Conservation (phyloP, 2,113 vertebrate genomes). For the Athene noctua region DNA sequence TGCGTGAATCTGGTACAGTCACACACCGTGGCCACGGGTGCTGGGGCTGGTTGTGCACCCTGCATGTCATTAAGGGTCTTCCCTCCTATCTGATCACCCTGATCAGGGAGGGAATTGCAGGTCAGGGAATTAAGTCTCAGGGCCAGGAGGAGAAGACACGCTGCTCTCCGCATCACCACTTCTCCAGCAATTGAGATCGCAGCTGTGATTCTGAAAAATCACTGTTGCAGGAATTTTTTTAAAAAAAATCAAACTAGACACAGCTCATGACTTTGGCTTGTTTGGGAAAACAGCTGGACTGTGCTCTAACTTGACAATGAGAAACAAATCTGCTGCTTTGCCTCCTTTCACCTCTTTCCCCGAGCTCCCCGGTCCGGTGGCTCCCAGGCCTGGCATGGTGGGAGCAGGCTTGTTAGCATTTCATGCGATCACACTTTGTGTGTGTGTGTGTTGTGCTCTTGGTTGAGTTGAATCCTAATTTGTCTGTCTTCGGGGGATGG, state of each 20-base stretch:
- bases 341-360: not conserved
- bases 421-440: not conserved
- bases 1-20: rapidly evolving
- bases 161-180: rapidly evolving
- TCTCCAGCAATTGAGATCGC: not conserved
- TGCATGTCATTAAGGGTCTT: rapidly evolving
- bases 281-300: not conserved
- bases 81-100: not conserved
- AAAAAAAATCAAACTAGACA: not conserved
- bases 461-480: constrained; percentile 72
- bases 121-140: not conserved
- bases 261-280: not conserved
- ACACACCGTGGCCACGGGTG: rapidly evolving
- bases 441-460: not conserved
- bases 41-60: not conserved
- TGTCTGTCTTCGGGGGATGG: constrained; percentile 63
- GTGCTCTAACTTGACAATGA: not conserved
- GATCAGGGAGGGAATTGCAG: not conserved
- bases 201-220: not conserved
- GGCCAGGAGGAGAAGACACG: not conserved
- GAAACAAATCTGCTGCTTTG: not conserved
- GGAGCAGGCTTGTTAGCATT: not conserved
- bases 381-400: rapidly evolving
- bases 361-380: rapidly evolving
- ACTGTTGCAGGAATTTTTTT: not conserved